Evolutionary conservation across 2,113 vertebrate genomes (phyloP).

Genomic region (Channa argus): DNA sequence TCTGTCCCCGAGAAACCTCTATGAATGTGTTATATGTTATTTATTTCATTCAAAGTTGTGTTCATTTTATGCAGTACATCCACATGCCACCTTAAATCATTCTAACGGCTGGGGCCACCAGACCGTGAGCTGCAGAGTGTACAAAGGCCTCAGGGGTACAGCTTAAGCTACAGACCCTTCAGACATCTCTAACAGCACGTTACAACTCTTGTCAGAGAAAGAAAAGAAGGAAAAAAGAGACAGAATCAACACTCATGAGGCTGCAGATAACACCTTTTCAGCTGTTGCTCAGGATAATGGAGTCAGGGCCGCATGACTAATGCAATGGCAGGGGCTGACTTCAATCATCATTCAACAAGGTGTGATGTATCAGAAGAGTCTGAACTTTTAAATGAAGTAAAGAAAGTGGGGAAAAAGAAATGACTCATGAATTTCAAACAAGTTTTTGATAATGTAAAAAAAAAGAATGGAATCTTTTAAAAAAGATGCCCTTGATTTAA

Average conservation of each 20-base stretch:
- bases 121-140: background rate
- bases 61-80: background rate
- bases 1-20: background rate
- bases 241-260: background rate
- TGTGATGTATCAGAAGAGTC: constrained; percentile 17
- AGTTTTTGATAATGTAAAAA: too few relatives aligned
- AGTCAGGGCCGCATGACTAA: constrained; percentile 32
- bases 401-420: constrained; percentile 7
- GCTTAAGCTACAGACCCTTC: background rate
- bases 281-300: background rate
- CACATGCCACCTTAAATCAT: background rate
- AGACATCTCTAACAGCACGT: background rate
- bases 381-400: constrained; percentile 1
- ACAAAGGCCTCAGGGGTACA: background rate
- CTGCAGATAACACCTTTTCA: background rate
- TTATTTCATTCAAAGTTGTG: background rate
- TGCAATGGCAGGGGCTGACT: constrained; percentile 6
- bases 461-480: too few relatives aligned
- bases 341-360: constrained; percentile 29
- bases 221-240: background rate
- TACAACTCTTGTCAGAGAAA: background rate
- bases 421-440: constrained; percentile 10
- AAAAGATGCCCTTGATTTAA: too few relatives aligned
- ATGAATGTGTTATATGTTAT: background rate
- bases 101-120: background rate